phyloP scores from a whole-genome alignment of 2,888 invertebrate species.

The Plagodis dolabraria region DNA sequence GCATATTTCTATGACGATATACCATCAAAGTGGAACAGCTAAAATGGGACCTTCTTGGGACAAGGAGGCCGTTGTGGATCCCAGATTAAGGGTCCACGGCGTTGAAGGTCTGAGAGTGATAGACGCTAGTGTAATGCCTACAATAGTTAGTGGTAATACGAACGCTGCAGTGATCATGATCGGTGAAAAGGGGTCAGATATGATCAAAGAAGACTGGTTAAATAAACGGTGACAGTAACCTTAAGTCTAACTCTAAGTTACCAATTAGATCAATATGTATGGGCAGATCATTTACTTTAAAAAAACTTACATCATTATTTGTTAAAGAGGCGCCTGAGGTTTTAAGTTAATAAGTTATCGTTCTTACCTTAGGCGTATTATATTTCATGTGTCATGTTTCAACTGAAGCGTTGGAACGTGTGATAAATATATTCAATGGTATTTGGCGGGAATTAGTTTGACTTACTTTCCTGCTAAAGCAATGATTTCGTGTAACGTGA shows the following conservation, averaged over 20 bases:
- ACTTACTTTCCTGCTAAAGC: too few species aligned
- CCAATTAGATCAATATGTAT: conserved; percentile 9
- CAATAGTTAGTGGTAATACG: conserved; percentile 94
- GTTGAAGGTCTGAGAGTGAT: conserved; percentile 91
- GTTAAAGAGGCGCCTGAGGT: conserved; percentile 2
- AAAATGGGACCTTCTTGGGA: conserved; percentile 95
- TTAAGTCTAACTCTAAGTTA: conserved; percentile 15
- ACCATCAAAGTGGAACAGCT: conserved; percentile 94
- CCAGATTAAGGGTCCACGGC: conserved; percentile 90
- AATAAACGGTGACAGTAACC: conserved; percentile 60
- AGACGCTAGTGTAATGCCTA: conserved; percentile 95
- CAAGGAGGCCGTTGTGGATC: conserved; percentile 92
- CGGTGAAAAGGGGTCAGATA: conserved; percentile 94
- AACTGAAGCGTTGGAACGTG: too few species aligned
- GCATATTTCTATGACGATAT: conserved; percentile 95
- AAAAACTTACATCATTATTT: too few species aligned
- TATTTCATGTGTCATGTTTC: too few species aligned
- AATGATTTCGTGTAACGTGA: too few species aligned
- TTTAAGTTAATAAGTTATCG: background rate
- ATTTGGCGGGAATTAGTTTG: too few species aligned
- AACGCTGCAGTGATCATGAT: conserved; percentile 97
- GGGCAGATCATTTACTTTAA: conserved; percentile 12
- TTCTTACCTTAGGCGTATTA: background rate
- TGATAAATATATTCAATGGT: too few species aligned
- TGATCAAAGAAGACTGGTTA: conserved; percentile 94